Evolutionary conservation across 1,140 invertebrate genomes (phyloP).

Genomic region (Ylistrum balloti): DNA sequence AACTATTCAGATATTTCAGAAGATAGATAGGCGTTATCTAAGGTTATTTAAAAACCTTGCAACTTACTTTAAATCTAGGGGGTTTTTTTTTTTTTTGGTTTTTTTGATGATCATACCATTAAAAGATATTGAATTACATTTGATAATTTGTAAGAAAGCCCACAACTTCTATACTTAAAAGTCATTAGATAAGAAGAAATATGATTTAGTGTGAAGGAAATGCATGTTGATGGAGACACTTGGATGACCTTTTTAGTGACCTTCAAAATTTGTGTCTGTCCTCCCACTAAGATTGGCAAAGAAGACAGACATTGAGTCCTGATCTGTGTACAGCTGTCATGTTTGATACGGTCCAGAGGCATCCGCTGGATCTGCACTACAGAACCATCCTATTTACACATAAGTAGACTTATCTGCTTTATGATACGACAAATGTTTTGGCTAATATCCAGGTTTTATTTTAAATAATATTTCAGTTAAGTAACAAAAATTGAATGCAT

Average conservation of each 20-base stretch:
- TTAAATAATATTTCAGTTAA: background rate
- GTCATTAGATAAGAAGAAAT: background rate
- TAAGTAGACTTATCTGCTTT: background rate
- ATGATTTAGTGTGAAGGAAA: background rate
- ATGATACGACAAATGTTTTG: background rate
- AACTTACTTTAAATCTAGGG: too few relatives aligned
- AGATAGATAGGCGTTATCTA: too few relatives aligned
- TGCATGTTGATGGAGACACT: background rate
- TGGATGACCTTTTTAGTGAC: background rate
- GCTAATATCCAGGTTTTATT: background rate
- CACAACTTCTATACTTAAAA: background rate
- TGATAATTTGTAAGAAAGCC: too few relatives aligned
- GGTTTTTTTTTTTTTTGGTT: too few relatives aligned
- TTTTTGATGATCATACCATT: too few relatives aligned
- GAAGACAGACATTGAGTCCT: background rate
- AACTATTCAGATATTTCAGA: too few relatives aligned
- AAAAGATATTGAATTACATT: too few relatives aligned
- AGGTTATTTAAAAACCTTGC: too few relatives aligned
- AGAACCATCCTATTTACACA: constrained; percentile 18
- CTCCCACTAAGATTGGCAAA: background rate
- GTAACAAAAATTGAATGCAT: too few relatives aligned
- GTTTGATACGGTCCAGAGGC: constrained; percentile 11
- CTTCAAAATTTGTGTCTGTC: background rate
- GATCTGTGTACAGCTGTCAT: background rate
- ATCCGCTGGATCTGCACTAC: background rate